Conservation (phyloP, 2,888 invertebrate genomes). For the Maniola hyperantus region DNA sequence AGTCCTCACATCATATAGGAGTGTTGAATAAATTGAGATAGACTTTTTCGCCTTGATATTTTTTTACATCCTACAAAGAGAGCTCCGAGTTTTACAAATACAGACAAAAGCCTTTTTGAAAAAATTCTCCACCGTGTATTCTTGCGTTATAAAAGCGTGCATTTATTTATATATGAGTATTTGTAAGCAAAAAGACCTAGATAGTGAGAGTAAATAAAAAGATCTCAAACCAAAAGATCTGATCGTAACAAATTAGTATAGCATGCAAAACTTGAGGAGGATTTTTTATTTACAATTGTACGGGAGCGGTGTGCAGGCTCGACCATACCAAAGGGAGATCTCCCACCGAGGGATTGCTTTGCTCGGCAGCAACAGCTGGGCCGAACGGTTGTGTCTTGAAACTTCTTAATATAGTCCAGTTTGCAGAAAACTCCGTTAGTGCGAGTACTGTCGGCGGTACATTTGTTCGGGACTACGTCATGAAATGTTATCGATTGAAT, state of each 20-base stretch:
- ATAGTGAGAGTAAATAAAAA: neutral
- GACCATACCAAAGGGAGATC: too few species aligned
- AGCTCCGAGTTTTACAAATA: slow-evolving; percentile 9
- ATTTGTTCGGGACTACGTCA: too few species aligned
- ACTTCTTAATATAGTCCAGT: too few species aligned
- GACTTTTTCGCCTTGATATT: slow-evolving; percentile 11
- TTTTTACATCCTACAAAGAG: slow-evolving; percentile 14
- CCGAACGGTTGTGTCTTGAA: too few species aligned
- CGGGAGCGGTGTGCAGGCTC: too few species aligned
- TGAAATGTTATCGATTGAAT: too few species aligned
- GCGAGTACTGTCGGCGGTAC: too few species aligned
- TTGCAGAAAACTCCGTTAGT: too few species aligned
- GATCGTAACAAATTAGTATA: neutral
- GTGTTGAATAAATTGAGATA: slow-evolving; percentile 15
- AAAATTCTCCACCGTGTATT: neutral
- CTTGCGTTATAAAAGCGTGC: neutral
- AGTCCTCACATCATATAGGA: slow-evolving; percentile 12
- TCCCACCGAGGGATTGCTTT: too few species aligned
- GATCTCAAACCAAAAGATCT: neutral
- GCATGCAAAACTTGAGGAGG: too few species aligned
- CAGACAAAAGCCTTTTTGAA: slow-evolving; percentile 7
- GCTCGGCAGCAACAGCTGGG: too few species aligned
- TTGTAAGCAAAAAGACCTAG: neutral
- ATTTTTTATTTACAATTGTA: too few species aligned
- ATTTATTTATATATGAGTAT: neutral